A percentile compares a stretch with the other conserved stretches of the same genome.
phyloP scores from a whole-genome alignment of 2,113 vertebrate species.

The Tyto alba region DNA sequence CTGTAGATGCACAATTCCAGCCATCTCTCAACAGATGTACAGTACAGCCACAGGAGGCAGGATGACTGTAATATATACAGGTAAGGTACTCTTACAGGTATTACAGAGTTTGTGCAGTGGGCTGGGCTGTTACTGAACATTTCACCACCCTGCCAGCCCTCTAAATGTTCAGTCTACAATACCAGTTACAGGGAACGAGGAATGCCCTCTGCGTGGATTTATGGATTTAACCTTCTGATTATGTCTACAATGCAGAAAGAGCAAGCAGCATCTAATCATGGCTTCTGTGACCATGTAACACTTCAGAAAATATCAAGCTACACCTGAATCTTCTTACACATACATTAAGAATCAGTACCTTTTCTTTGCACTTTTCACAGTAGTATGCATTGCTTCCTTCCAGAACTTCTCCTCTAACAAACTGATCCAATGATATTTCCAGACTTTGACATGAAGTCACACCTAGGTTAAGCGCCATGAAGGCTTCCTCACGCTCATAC shows the following conservation, averaged over 20 bases:
- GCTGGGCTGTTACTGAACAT: neutral
- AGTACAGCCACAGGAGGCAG: accelerated
- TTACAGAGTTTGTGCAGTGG: neutral
- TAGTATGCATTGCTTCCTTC: slow-evolving; percentile 99
- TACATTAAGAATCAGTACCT: slow-evolving; percentile 71
- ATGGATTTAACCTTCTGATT: neutral
- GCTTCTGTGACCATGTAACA: neutral
- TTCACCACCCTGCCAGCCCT: neutral
- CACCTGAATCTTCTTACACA: neutral
- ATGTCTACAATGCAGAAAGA: neutral
- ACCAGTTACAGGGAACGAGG: neutral
- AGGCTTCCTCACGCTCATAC: slow-evolving; percentile 96
- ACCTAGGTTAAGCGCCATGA: slow-evolving; percentile 97
- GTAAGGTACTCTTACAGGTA: neutral
- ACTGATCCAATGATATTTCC: slow-evolving; percentile 98
- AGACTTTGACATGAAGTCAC: slow-evolving; percentile 98
- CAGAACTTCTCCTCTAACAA: slow-evolving; percentile 97
- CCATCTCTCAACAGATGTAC: neutral
- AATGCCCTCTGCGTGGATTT: neutral
- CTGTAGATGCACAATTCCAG: neutral
- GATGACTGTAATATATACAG: accelerated
- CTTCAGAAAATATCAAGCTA: neutral
- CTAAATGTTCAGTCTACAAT: neutral
- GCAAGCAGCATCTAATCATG: neutral
- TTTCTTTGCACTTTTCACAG: slow-evolving; percentile 99